Percentiles rank a stretch among this genome's conserved stretches.
Conservation (phyloP, 2,888 invertebrate genomes). For the Apodemia zela region DNA sequence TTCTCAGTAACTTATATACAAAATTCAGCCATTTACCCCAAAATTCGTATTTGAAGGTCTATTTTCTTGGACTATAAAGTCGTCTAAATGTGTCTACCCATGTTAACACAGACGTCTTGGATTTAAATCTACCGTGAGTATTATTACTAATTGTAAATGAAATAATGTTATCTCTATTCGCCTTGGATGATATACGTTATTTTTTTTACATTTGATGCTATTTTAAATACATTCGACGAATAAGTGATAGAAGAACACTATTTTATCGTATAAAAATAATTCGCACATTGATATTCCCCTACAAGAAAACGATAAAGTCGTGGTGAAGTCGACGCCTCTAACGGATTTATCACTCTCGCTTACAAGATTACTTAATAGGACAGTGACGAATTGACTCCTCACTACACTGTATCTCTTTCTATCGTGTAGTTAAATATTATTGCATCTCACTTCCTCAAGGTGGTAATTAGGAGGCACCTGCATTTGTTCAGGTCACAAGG, state of each 20-base stretch:
- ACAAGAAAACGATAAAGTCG: conserved; percentile 37
- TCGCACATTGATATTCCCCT: conserved; percentile 15
- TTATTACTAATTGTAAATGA: too few relatives aligned
- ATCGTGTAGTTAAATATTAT: conserved; percentile 32
- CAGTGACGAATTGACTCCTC: conserved; percentile 72
- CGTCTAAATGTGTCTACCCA: too few relatives aligned
- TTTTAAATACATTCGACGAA: too few relatives aligned
- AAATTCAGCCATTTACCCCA: too few relatives aligned
- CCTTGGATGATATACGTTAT: too few relatives aligned
- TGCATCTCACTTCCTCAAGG: conserved; percentile 42
- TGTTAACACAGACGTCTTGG: too few relatives aligned
- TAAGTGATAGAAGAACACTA: neutral
- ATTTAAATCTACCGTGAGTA: too few relatives aligned
- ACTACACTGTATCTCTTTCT: conserved; percentile 43
- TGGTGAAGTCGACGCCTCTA: conserved; percentile 54
- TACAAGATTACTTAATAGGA: conserved; percentile 73
- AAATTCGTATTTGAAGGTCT: too few relatives aligned
- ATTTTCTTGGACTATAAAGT: too few relatives aligned
- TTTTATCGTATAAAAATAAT: conserved; percentile 16
- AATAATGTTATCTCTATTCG: too few relatives aligned
- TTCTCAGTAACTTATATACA: too few relatives aligned
- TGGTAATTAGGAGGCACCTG: conserved; percentile 71
- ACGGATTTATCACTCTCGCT: conserved; percentile 67
- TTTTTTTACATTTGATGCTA: too few relatives aligned
- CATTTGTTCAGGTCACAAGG: conserved; percentile 68